phyloP scores from a whole-genome alignment of 2,797 vertebrate species.

The Malurus splendens region DNA sequence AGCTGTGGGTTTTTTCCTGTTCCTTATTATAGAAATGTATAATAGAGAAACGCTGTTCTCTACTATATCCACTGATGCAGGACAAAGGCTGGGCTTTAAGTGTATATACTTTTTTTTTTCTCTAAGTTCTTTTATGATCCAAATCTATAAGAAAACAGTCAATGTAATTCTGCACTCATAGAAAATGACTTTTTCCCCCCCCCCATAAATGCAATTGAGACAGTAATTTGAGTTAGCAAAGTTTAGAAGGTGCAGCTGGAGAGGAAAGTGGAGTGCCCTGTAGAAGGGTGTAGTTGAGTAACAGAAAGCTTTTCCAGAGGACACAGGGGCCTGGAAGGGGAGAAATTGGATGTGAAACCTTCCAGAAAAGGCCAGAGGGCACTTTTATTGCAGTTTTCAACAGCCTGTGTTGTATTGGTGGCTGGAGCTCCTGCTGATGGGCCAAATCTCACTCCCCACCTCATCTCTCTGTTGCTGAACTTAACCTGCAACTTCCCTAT shows the following conservation, averaged over 20 bases:
- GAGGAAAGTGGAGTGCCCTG: background rate
- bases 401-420: background rate
- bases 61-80: background rate
- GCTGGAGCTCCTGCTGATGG: background rate
- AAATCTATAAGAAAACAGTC: conserved; percentile 25
- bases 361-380: background rate
- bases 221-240: conserved; percentile 19
- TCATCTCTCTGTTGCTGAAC: background rate
- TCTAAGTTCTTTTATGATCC: conserved; percentile 1
- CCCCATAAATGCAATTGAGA: conserved; percentile 11
- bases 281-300: conserved; percentile 14
- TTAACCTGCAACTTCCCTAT: rapidly evolving
- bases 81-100: background rate
- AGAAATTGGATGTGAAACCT: background rate
- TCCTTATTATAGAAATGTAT: background rate
- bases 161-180: conserved; percentile 18
- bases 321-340: background rate
- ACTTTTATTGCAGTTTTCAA: background rate
- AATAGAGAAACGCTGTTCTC: background rate
- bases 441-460: background rate
- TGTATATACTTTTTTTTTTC: background rate
- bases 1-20: background rate
- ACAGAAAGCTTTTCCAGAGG: conserved; percentile 16
- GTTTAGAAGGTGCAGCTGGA: conserved; percentile 41
- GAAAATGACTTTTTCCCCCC: background rate